Base-by-base conservation (phyloP, 2,888 invertebrate genomes). In the Abrostola tripartita region DNA sequence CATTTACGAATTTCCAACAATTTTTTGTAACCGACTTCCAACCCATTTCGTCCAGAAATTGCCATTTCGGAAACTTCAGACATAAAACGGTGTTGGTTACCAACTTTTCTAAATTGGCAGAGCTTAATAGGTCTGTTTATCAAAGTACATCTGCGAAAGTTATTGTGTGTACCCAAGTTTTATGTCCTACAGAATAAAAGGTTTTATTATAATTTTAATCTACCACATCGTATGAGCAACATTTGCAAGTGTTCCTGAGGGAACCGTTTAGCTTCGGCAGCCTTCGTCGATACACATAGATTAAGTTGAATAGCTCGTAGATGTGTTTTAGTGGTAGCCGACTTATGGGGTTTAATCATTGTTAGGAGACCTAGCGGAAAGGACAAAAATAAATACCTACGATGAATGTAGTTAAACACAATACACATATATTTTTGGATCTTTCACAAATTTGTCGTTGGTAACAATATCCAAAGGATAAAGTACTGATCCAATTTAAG, bases 201-300 rank as follows among this genome's bases (percentile, higher is more conserved):
- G 61, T 76, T 77, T 76, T 79, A 75, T 74, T 78, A 68, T 81
- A 73, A 76, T 79, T 78, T 78, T 76, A 78, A 78, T 78, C 75
- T 73, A 55, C 68, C 59, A 42, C 63, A 71, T 63, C 66, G 66
- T 68, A 59, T 61, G 72, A 72, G 68, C n/a, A 70, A 56, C 55
- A 52, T 51, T 61, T 55, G 42, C 8, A 70, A 70, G 61, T 64
- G 55, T 44, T 53, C 78, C 68, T 37, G 0, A 10, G 71, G 73
- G 74, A 73, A 36, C 67, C 36, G 37, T 79, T 77, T 57, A 52
- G 61, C 59, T 61, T 60, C 56, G n/a, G 36, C 51, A 42, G 52
- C 51, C 49, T 72, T 65, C 14, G 35, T 55, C 41, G 52, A 64
- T 51, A 47, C 24, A 37, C 40, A 61, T 55, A 61, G 61, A 65